phyloP scores from a whole-genome alignment of 2,113 vertebrate genomes.

The Anseranas semipalmata region DNA sequence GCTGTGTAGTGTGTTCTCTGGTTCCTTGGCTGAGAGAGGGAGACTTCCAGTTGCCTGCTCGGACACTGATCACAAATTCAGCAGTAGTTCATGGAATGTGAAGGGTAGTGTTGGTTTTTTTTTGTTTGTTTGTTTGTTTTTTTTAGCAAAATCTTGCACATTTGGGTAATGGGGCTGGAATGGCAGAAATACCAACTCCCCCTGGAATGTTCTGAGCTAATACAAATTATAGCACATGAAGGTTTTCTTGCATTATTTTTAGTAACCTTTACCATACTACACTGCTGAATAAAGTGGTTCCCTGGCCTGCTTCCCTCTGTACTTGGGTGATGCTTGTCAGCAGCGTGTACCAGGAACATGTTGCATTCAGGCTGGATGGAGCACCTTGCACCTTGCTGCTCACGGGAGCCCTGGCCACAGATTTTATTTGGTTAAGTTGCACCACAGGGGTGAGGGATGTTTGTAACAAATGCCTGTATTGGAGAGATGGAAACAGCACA shows the following conservation, averaged over 20 bases:
- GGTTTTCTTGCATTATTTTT: not conserved
- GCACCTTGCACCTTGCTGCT: not conserved
- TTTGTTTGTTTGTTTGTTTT: rapidly evolving
- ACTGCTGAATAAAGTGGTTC: not conserved
- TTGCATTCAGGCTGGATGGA: not conserved
- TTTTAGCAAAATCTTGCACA: rapidly evolving
- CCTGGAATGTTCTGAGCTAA: not conserved
- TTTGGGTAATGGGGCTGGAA: not conserved
- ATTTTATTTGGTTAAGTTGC: not conserved
- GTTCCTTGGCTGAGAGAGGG: not conserved
- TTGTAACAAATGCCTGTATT: too few species aligned
- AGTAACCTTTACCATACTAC: not conserved
- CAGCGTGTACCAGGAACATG: not conserved
- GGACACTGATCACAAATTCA: not conserved
- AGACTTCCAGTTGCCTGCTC: not conserved
- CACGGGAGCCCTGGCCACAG: not conserved
- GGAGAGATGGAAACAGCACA: not conserved
- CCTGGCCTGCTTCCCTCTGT: not conserved
- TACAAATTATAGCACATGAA: not conserved
- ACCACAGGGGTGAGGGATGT: not conserved
- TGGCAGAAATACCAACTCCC: too few species aligned
- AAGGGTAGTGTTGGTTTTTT: not conserved
- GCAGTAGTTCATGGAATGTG: not conserved
- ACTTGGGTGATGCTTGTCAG: not conserved
- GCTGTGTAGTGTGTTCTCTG: not conserved